Base-by-base conservation (phyloP, 2,797 vertebrate genomes). In the Malurus leucopterus region DNA sequence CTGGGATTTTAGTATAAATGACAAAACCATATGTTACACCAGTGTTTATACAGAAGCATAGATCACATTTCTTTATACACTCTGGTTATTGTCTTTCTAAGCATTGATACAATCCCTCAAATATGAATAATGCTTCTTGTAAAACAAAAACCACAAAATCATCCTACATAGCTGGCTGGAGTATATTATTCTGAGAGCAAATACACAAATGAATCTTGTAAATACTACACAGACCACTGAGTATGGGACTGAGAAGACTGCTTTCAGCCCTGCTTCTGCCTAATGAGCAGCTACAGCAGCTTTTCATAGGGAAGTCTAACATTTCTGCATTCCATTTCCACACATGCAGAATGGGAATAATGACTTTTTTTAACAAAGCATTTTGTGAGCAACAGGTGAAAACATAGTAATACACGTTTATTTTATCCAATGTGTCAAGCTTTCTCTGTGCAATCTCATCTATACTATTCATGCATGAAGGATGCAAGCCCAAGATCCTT, bases 321-420 rank as follows among this genome's bases (percentile, higher is more conserved):
- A 49, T 72, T 74, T 51, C 15, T 44, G 20, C 63, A 41, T 15
- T 30, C 36, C 23, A 16, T 74, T 95, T 91, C 59, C 40, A 72
- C 20, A 51, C 10, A 30, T 41, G 20, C 17, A 71, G 47, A 71
- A 77, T 6, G 7, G 10, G 19, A 77, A 53, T 32, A 72, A 61
- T 1, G 13, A 5, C 12, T 54, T 55, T 64, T 54, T 65, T 63
- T 41, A 29, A 58, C 30, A 43, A 51, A 85, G 30, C 16, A 9
- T 59, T 80, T 89, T 23, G 11, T 23, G 23, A 84, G 73, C 93
- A 93, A 91, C 89, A 94, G 50, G 73, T 92, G 27, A 61, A 89
- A 86, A 74, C 30, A 22, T 0, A 61, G 46, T 58, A 86, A 61
- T 13, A 61, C 9, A 89, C 87, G 46, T 47, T 63, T 81, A 59